phyloP scores from a whole-genome alignment of 2,888 invertebrate species.

The Eutolmus rufibarbis region DNA sequence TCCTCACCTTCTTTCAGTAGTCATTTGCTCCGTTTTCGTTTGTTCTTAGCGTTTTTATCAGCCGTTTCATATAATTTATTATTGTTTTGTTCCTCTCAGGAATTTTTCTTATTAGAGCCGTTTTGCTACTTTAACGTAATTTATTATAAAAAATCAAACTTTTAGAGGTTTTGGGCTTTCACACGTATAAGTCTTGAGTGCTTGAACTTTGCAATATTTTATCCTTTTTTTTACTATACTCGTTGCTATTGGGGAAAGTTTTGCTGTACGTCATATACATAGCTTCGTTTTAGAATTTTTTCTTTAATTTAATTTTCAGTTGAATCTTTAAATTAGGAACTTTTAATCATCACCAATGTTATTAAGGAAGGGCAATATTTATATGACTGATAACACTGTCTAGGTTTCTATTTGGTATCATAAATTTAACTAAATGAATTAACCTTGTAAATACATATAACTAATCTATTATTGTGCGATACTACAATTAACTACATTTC shows the following conservation, averaged over 20 bases:
- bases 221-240: neutral
- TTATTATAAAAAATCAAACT: neutral
- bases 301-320: neutral
- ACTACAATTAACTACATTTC: neutral
- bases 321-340: neutral
- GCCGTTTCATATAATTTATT: neutral
- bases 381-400: neutral
- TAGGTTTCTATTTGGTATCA: neutral
- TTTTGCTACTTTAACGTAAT: neutral
- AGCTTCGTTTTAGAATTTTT: neutral
- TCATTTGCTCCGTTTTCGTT: neutral
- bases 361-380: neutral
- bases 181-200: neutral
- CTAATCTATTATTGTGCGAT: neutral
- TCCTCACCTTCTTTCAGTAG: neutral
- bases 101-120: neutral
- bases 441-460: neutral
- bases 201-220: neutral
- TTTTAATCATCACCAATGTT: neutral
- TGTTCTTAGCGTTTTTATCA: neutral
- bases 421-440: neutral
- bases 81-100: neutral
- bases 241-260: neutral
- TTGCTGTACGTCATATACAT: neutral
- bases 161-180: slow-evolving; percentile 10